Evolutionary conservation across 2,797 vertebrate species (phyloP), one percentile per base, ranked within the genome.

Genomic region (Lacerta agilis): DNA sequence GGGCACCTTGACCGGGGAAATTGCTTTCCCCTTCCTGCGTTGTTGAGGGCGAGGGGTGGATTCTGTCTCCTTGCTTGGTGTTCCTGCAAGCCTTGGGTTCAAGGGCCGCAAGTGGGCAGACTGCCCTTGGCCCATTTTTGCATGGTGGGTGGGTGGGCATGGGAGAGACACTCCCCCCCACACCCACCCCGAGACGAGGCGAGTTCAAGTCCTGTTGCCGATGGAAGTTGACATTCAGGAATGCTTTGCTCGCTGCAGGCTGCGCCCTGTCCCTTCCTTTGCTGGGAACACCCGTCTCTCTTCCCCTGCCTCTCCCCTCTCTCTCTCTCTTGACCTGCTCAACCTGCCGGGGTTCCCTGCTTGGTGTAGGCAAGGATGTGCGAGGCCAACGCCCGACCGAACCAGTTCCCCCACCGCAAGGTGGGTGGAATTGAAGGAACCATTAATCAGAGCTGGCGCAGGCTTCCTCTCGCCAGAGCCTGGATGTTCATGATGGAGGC

Each of bases 321-420:
- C 41, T 33, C n/a, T n/a, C 33, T 38, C 33, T 45, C 58, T 49
- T n/a, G 83, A 69, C 89, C 78, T 41, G 86, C 49, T 90, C 76
- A 83, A 79, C 86, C 89, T 83, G 89, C 43, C 9, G 15, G 15
- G 64, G n/a, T 69, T 45, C 41, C 79, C 36, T 82, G 55, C 78
- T 43, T 75, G 77, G 67, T 20, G 58, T 23, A 17, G 69, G 78
- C 83, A 67, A 75, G 58, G 83, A 6, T 2, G 33, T 36, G 61
- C 76, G 73, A n/a, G 87, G 82, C 81, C 69, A 10, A 18, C 6
- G 18, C 83, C 86, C 36, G 3, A 20, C 82, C 33, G 11, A 87
- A 90, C 89, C 82, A 43, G 89, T 90, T 90, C 66, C 9, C 43
- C 69, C 36, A 15, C 49, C 36, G 9, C 33, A 3, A 36, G 77